Evolutionary conservation across 2,888 invertebrate species (phyloP), one percentile per base, ranked within the genome.

Genomic region (Cerastoderma edule): DNA sequence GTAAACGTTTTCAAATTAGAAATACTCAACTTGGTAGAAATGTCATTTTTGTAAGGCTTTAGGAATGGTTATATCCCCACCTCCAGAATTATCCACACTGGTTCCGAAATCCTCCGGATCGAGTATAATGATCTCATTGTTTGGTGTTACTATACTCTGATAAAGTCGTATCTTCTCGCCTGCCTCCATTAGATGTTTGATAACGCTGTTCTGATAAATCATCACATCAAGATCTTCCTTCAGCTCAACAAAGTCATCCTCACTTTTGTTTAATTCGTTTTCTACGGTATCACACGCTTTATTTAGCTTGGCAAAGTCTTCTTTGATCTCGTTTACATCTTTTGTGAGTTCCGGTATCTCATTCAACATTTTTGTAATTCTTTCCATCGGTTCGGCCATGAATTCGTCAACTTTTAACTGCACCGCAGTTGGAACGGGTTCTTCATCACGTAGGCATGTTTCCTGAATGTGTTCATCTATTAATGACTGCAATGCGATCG

Each of bases 101-200:
- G 60, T 60, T 39, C 60, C 60, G 13, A 39, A 60, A 39, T 60
- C 60, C 24, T 60, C 33, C 8, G 60, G 60, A 60, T 60, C 60
- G 13, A 60, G 33, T 39, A 60, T 39, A 10, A 60, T 16, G 10
- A 60, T 39, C 24, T 33, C 39, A 16, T 33, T 60, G 22, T 60
- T 39, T 2, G 22, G 24, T 8, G 35, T 60, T 5, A 60, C 39
- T 19, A 33, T 39, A 39, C 35, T 39, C 16, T 39, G 8, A 39
- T 24, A 60, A 10, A 60, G 10, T 19, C 39, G 35, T 13, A 60
- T 39, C 1, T 60, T 60, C 8, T 60, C 60, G 4, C 60, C 60
- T 8, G 39, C 60, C 24, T 60, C 60, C 35, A 39, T 33, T 16
- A 60, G 24, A 60, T 60, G 60, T 35, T 60, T 60, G 6, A 60